Base-by-base conservation (phyloP, 2,797 vertebrate genomes). In the Sphenopsis melanotis region DNA sequence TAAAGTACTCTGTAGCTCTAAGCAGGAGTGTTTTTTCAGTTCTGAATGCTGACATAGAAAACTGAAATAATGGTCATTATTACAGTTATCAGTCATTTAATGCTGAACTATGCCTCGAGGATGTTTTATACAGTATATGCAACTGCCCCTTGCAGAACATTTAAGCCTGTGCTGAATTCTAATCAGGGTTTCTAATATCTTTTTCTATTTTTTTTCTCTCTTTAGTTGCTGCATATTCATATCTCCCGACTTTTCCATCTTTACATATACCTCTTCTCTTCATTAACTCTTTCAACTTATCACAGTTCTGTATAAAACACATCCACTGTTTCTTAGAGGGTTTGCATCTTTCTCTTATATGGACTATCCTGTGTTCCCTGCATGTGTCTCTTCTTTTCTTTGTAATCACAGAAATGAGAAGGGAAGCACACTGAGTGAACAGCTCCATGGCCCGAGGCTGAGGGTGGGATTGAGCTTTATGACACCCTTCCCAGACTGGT, bases 21-120 rank as follows among this genome's bases (percentile, higher is more conserved):
- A 93, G 83, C 77, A 70, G 56, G 26, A 85, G 27, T 60, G 10
- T 3, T 37, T 93, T 87, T 94, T 75, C 77, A 32, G 56, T 66
- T 89, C 78, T 84, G 47, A 95, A 87, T 61, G 42, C 60, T 94
- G 81, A 90, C 71, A 89, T 9, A 21, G 42, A 89, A 63, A 84
- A 89, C 26, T 74, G 75, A 90, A 94, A 85, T 87, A 90, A 85
- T 57, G 56, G 68, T 80, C 60, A 87, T 85, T 95, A 89, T 83
- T 90, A 50, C 17, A 92, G 81, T 80, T 66, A 93, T 84, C 60
- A 80, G 56, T 83, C 34, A 56, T 39, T 89, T 80, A 79, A 68
- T 70, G 77, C 71, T 61, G 56, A 87, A 41, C 30, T 80, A n/a
- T 87, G 83, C 68, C 83, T 92, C 60, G 23, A 70, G 64, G 60